Evolutionary conservation across 2,113 vertebrate genomes (phyloP).

Genomic region (Polyodon spathula): DNA sequence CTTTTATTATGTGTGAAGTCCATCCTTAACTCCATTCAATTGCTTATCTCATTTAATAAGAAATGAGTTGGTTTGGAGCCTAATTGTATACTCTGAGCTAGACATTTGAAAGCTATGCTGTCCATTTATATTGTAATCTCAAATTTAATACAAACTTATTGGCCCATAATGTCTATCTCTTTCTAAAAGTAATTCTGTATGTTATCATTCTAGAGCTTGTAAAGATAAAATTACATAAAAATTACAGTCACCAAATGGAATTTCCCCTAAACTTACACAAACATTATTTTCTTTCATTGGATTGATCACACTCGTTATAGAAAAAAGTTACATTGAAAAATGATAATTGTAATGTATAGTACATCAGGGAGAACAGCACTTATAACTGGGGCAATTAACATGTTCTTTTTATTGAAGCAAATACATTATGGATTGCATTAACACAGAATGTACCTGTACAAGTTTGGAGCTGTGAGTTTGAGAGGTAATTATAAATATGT

Average conservation of each 20-base stretch:
- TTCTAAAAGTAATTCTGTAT: too few relatives aligned
- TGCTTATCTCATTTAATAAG: conserved; percentile 12
- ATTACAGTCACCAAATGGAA: too few relatives aligned
- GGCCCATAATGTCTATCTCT: not conserved
- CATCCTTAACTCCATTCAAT: conserved; percentile 20
- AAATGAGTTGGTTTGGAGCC: conserved; percentile 11
- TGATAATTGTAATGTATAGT: not conserved
- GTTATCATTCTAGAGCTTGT: too few relatives aligned
- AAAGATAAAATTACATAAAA: too few relatives aligned
- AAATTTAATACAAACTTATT: not conserved
- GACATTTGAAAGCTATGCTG: not conserved
- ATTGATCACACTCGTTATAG: not conserved
- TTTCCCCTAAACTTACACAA: not conserved
- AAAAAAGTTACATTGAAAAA: not conserved
- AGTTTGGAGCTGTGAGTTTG: conserved; percentile 5
- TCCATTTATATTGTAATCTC: not conserved
- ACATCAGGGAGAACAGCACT: not conserved
- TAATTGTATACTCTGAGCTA: not conserved
- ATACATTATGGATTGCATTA: not conserved
- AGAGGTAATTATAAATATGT: conserved; percentile 26
- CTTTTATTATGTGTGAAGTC: conserved; percentile 39
- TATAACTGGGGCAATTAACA: not conserved
- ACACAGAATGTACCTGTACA: not conserved
- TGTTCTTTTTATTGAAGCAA: not conserved
- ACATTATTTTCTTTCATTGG: not conserved